Conservation (phyloP, 2,113 vertebrate species). For the Hyla sarda region DNA sequence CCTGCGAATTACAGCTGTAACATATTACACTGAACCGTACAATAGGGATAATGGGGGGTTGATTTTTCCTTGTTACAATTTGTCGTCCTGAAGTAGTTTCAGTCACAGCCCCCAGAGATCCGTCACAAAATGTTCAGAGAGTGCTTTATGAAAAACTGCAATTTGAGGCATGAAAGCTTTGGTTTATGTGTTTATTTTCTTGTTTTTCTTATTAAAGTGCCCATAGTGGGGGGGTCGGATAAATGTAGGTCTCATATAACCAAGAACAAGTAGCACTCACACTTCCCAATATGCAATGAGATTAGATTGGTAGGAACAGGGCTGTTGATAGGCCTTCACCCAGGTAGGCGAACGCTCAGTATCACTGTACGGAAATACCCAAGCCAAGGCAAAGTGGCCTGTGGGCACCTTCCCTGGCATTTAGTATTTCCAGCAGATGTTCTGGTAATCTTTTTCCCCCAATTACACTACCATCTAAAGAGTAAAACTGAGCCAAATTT, state of each 20-base stretch:
- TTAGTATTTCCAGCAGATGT: background rate
- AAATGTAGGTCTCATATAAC: background rate
- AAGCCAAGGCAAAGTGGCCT: background rate
- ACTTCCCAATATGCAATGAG: background rate
- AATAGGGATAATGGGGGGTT: conserved; percentile 27
- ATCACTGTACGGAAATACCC: background rate
- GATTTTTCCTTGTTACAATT: conserved; percentile 36
- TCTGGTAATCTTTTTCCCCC: background rate
- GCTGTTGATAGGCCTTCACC: background rate
- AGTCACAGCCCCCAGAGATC: conserved; percentile 19
- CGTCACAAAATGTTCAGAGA: conserved; percentile 3
- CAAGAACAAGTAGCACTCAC: background rate
- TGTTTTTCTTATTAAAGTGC: background rate
- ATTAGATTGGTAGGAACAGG: background rate
- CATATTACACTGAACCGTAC: background rate
- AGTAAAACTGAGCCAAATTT: no score
- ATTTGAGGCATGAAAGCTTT: background rate
- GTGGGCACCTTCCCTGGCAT: background rate
- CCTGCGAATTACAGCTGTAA: conserved; percentile 25
- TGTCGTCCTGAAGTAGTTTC: background rate
- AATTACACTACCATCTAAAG: no score
- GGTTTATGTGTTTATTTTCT: conserved; percentile 5
- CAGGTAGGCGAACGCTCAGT: background rate
- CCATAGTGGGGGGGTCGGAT: background rate
- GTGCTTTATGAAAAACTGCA: background rate